A percentile compares a stretch with the other conserved stretches of the same genome.
Conservation (phyloP, 2,888 invertebrate species). For the Euproctis similis region DNA sequence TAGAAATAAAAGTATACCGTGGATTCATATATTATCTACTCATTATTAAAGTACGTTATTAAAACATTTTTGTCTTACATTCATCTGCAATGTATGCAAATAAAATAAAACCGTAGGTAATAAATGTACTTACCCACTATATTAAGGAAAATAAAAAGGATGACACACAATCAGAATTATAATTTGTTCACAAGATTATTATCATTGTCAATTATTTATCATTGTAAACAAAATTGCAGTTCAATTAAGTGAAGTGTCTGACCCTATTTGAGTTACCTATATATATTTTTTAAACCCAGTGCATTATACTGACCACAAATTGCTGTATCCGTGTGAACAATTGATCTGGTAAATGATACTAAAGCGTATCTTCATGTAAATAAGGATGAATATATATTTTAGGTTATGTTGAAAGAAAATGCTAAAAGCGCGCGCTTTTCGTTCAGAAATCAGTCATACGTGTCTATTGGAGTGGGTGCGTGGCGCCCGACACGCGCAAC, state of each 20-base stretch:
- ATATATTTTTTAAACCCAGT: conserved; percentile 26
- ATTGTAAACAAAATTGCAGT: conserved; percentile 28
- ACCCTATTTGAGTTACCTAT: conserved; percentile 51
- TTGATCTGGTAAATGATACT: conserved; percentile 10
- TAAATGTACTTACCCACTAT: too few species aligned
- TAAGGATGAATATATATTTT: background rate
- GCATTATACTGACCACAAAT: conserved; percentile 25
- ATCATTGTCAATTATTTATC: conserved; percentile 15
- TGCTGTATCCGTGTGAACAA: conserved; percentile 17
- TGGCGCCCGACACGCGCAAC: conserved; percentile 51
- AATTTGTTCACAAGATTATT: conserved; percentile 16
- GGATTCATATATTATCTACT: too few species aligned
- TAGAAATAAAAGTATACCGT: too few species aligned
- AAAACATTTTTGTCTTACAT: too few species aligned
- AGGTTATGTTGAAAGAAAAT: conserved; percentile 21
- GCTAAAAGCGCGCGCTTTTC: conserved; percentile 36
- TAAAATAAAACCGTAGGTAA: too few species aligned
- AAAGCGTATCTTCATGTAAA: conserved; percentile 1
- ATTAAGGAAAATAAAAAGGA: conserved; percentile 3
- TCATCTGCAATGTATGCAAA: too few species aligned
- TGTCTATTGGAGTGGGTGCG: conserved; percentile 50
- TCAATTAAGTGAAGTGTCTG: conserved; percentile 51
- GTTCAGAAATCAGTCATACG: conserved; percentile 48
- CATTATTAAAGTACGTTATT: too few species aligned
- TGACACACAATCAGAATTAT: conserved; percentile 11